Evolutionary conservation across 1,140 invertebrate genomes (phyloP).

Genomic region (Ceratoteleas bidentatus): DNA sequence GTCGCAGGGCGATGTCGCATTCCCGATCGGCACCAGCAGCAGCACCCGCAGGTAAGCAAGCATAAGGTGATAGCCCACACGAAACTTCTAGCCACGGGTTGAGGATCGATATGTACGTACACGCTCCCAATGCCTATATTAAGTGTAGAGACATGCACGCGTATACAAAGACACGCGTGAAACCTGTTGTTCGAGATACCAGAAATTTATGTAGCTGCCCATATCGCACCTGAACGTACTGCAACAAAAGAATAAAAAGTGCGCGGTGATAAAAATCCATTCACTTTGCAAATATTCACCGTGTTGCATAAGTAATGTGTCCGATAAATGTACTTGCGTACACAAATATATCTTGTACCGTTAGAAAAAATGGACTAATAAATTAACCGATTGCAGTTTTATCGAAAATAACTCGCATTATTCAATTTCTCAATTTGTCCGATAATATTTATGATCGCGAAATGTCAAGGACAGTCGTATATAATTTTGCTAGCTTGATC

Average conservation of each 20-base stretch:
- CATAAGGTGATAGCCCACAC: constrained; percentile 74
- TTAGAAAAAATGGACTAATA: constrained; percentile 30
- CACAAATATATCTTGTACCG: constrained; percentile 35
- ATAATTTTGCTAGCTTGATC: too few species aligned
- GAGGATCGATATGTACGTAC: constrained; percentile 67
- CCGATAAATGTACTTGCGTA: constrained; percentile 45
- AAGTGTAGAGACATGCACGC: constrained; percentile 60
- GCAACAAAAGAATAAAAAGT: constrained; percentile 58
- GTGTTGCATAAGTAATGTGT: constrained; percentile 63
- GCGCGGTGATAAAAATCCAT: constrained; percentile 62
- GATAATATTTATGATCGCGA: too few species aligned
- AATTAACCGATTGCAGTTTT: constrained; percentile 30
- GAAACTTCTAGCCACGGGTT: constrained; percentile 67
- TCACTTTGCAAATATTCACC: constrained; percentile 67
- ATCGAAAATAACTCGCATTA: neutral
- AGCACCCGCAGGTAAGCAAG: constrained; percentile 61
- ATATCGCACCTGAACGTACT: constrained; percentile 62
- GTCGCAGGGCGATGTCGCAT: constrained; percentile 59
- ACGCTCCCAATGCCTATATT: constrained; percentile 65
- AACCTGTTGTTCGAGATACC: constrained; percentile 67
- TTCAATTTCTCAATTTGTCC: neutral
- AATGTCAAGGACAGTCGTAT: too few species aligned
- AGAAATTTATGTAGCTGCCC: constrained; percentile 66
- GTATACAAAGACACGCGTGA: constrained; percentile 66
- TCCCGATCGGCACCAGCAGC: constrained; percentile 43